Base-by-base conservation (phyloP, 2,113 vertebrate species). In the Tauraco erythrolophus region DNA sequence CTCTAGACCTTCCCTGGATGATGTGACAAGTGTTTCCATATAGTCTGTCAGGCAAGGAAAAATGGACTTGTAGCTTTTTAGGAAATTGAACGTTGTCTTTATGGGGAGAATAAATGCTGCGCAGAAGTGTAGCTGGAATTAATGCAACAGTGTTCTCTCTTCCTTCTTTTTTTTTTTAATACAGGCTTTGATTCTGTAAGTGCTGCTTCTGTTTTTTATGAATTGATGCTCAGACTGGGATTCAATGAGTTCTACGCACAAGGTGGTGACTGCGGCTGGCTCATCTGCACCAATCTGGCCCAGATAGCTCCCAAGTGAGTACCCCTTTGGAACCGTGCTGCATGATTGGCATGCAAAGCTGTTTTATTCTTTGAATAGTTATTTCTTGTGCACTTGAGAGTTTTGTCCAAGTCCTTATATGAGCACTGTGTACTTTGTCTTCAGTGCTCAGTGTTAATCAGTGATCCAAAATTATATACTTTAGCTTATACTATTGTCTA, bases 251-350 rank as follows among this genome's bases (percentile, higher is more conserved):
- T 98, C 96, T 99, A 98, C 1, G 4, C 91, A 9, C 98, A 99
- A 84, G 98, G 98, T 2, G 98, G 98, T 41, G 98, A 99, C 88
- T 98, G 98, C 90, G 98, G 98, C 10, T 92, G 96, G 53, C 74
- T 98, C 62, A 97, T 98, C 93, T 97, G 98, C 72, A 98, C 98
- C 89, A 98, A 98, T 87, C 97, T 99, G 35, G 98, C 98, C 23
- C 98, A 98, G 95, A 96, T 98, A 65, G 98, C 96, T 35, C 98
- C 98, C 62, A 96, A n/a, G 98, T 99, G 78, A 98, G 98, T 88
- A 65, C 6, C 9, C 10, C 11, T 5, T 51, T 46, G 50, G 28
- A 24, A 43, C 19, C 18, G 5, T 18, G 33, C 14, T 60, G 28
- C 11, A 19, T 11, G 15, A 33, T 3, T 16, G 37, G 46, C 30